Evolutionary conservation across 23 tunicate genomes (phyloP).

Genomic region (Phallusia fumigata): DNA sequence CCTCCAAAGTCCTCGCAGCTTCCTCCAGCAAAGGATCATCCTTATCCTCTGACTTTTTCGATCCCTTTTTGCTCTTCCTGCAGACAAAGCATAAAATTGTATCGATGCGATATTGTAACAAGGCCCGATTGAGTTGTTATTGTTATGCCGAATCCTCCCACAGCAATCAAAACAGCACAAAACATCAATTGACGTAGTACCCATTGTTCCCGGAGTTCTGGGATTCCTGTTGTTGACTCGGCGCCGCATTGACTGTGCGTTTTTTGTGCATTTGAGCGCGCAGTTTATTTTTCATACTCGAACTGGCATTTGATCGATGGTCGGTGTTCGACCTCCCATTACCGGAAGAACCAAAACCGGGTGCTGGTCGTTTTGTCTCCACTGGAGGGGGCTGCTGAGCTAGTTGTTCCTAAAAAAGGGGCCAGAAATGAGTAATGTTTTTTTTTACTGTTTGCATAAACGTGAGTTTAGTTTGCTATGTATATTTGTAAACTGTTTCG

Average conservation of each 20-base stretch:
- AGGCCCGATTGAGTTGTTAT: background rate
- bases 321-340: background rate
- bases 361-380: constrained; percentile 22
- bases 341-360: background rate
- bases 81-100: background rate
- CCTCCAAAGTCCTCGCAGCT: constrained; percentile 57
- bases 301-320: constrained; percentile 1
- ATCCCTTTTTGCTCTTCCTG: constrained; percentile 29
- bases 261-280: constrained; percentile 70
- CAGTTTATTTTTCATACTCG: constrained; percentile 72
- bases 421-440: background rate
- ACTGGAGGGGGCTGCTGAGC: constrained; percentile 38
- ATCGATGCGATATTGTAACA: too few species aligned
- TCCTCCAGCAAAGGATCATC: constrained; percentile 57
- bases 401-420: constrained; percentile 61
- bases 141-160: background rate
- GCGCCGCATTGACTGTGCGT: constrained; percentile 11
- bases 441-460: too few species aligned
- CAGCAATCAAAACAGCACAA: background rate
- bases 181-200: background rate
- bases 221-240: constrained; percentile 7
- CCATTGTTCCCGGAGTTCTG: background rate
- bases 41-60: constrained; percentile 43
- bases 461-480: too few species aligned
- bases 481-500: too few species aligned